Conservation (phyloP, 2,113 vertebrate species). For the Phalacrocorax brasilianus region DNA sequence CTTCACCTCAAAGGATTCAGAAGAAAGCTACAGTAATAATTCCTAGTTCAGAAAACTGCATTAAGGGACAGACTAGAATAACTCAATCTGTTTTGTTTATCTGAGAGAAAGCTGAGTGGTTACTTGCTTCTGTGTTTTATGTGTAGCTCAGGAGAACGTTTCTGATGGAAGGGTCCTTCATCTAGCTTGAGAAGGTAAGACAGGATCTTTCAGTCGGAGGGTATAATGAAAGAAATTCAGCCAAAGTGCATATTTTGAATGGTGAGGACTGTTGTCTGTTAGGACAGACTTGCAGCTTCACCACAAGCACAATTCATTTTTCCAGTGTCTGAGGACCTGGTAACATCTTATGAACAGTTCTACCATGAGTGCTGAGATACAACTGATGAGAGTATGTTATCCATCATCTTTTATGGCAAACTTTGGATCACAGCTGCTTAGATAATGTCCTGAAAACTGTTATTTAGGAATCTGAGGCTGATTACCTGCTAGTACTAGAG, state of each 20-base stretch:
- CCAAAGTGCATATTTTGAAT: fast-evolving
- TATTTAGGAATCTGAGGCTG: not conserved
- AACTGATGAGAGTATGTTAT: not conserved
- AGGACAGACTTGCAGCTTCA: not conserved
- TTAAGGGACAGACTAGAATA: not conserved
- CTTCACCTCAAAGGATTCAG: not conserved
- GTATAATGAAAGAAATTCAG: not conserved
- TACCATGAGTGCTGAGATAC: not conserved
- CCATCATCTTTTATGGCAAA: not conserved
- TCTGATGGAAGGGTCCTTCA: not conserved
- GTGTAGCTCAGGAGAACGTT: not conserved
- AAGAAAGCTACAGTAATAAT: not conserved
- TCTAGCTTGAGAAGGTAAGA: not conserved
- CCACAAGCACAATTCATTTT: not conserved
- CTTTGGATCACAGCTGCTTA: not conserved
- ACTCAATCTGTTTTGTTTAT: not conserved
- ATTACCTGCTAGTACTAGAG: not conserved
- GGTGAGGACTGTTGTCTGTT: not conserved
- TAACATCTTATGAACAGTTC: not conserved
- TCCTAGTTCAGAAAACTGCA: not conserved
- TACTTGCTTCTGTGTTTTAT: not conserved
- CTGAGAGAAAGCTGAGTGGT: not conserved
- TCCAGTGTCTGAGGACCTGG: not conserved
- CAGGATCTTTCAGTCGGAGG: not conserved
- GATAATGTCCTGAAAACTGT: not conserved